A percentile compares a stretch with the other conserved stretches of the same genome.
phyloP scores from a whole-genome alignment of 2,797 vertebrate species.

The Tokudaia muenninki region DNA sequence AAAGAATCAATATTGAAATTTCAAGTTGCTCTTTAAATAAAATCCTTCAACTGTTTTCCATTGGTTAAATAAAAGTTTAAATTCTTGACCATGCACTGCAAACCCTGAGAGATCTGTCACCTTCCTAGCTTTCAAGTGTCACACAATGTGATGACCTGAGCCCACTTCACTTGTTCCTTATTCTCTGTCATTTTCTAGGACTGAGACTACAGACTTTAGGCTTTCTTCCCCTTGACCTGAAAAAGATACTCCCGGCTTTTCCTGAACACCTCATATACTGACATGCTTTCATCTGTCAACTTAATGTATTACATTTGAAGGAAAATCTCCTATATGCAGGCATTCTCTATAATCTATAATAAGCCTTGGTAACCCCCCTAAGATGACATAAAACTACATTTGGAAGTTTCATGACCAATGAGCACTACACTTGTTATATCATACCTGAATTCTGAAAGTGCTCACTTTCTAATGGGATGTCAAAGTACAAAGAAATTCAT shows the following conservation, averaged over 20 bases:
- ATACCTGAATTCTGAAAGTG: background rate
- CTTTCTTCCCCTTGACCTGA: background rate
- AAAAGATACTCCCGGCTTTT: background rate
- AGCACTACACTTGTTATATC: background rate
- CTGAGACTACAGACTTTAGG: background rate
- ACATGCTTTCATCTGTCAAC: background rate
- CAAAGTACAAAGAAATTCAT: background rate
- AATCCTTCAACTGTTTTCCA: background rate
- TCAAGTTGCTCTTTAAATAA: background rate
- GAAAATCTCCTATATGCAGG: background rate
- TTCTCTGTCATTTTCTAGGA: background rate
- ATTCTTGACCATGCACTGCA: background rate
- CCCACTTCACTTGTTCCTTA: background rate
- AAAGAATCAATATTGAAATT: background rate
- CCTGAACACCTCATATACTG: background rate
- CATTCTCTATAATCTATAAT: too few species aligned
- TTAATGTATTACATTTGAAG: background rate
- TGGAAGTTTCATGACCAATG: background rate
- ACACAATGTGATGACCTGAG: background rate
- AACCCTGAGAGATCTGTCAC: background rate
- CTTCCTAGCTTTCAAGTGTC: background rate
- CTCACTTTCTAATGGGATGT: background rate
- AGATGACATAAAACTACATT: background rate
- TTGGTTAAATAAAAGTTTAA: conserved; percentile 19
- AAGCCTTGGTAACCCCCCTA: background rate